Conservation (phyloP, 2,888 invertebrate species). For the Aelia acuminata region DNA sequence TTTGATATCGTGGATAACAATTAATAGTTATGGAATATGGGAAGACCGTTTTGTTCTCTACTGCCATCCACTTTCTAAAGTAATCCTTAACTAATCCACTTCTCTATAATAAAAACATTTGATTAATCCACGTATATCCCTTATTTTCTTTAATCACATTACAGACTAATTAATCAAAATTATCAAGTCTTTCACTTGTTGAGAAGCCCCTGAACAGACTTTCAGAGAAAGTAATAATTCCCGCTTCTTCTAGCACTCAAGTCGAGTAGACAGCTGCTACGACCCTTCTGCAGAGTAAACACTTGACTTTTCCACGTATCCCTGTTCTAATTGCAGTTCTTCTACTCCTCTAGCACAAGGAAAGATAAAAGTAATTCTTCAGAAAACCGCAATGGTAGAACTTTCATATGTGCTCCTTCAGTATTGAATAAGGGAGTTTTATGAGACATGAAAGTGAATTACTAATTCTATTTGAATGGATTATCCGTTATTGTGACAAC, state of each 20-base stretch:
- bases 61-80: too few species aligned
- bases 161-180: neutral
- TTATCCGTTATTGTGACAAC: too few species aligned
- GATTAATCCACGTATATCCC: too few species aligned
- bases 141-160: too few species aligned
- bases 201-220: neutral
- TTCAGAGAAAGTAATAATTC: neutral
- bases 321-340: slow-evolving; percentile 8
- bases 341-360: neutral
- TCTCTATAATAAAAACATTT: too few species aligned
- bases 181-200: neutral
- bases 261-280: neutral
- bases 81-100: too few species aligned
- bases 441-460: too few species aligned
- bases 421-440: too few species aligned
- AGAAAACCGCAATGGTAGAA: neutral
- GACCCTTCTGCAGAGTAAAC: neutral
- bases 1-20: too few species aligned
- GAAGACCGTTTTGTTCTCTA: too few species aligned
- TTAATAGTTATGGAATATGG: too few species aligned
- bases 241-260: neutral
- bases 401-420: neutral
- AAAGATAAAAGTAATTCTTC: neutral
- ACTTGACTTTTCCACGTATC: neutral
- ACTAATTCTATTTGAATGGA: too few species aligned